Evolutionary conservation across 2,888 invertebrate genomes (phyloP), one percentile per base, ranked within the genome.

Genomic region (Schizotus pectinicornis): DNA sequence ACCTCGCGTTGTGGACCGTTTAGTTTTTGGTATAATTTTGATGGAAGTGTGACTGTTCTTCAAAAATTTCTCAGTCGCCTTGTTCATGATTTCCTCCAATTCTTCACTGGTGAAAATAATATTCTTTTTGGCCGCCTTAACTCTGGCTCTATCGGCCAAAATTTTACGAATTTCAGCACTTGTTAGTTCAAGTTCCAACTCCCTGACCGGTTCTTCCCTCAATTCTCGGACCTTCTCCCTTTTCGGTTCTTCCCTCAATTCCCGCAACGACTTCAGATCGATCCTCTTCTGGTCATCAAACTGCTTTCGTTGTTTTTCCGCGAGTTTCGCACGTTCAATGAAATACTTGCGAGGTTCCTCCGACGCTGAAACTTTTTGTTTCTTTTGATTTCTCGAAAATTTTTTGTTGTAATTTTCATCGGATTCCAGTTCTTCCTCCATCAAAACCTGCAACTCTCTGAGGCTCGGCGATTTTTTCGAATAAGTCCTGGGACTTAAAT

Each of bases 91-190:
- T 31, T 70, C 65, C 35, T 72, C 73, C 14, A 77, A 42, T 67
- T 77, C 76, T 41, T 70, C 63, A 47, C 74, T 74, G 0, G 74
- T 73, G 6, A 77, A 68, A 9, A 64, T 57, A 7, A 74, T 69
- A 48, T 74, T 69, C 43, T 66, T 70, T 51, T 67, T 64, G 0
- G 67, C 68, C 3, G 74, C 71, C 66, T 73, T 74, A 3, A 63
- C 63, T 50, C 68, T 70, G 0, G 76, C 75, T 38, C 77, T 56
- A 9, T 76, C 71, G 31, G 68, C 70, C 46, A 79, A 62, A 31
- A 76, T 71, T 53, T 67, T 70, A 31, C 71, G 67, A 9, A 77
- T 70, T 67, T 79, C 74, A 1, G 57, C 65, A 48, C 69, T 70
- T 9, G 62, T 72, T 49, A 72, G 55, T 55, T 69, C 67, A 6